These are phyloP conservation scores for Thecophora atra DNA, from an alignment of 2,888 invertebrate species.

Conservation along the genomic window DNA sequence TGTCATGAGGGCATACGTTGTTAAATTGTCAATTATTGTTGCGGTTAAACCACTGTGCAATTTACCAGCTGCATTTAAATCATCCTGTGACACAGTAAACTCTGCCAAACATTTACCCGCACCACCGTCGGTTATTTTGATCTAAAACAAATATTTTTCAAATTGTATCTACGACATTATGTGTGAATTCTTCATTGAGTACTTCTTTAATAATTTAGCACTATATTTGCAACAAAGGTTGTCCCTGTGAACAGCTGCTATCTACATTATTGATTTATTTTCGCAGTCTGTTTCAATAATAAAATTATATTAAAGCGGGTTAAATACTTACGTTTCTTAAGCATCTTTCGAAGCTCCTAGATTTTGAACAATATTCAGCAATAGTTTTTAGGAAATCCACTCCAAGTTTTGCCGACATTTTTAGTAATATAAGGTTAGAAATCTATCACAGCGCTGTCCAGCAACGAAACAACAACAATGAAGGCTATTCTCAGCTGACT, in stretches of 20 bases:
- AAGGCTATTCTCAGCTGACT: no score
- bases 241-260: neutral
- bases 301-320: neutral
- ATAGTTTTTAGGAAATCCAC: constrained; percentile 64
- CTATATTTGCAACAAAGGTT: neutral
- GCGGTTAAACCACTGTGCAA: constrained; percentile 89
- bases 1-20: constrained; percentile 81
- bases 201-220: neutral
- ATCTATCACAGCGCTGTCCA: neutral
- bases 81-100: constrained; percentile 77
- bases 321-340: neutral
- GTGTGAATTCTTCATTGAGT: neutral
- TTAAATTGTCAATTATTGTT: constrained; percentile 76
- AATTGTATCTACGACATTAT: neutral
- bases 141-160: neutral
- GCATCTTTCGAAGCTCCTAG: constrained; percentile 61
- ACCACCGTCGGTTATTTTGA: constrained; percentile 68
- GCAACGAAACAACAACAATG: neutral
- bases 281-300: neutral
- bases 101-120: constrained; percentile 79
- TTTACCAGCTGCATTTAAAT: constrained; percentile 79
- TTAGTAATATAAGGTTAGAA: neutral
- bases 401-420: constrained; percentile 52
- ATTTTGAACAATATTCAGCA: constrained; percentile 56
- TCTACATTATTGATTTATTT: neutral